Evolutionary conservation across 2,888 invertebrate species (phyloP).

Genomic region (Clostera curtula): DNA sequence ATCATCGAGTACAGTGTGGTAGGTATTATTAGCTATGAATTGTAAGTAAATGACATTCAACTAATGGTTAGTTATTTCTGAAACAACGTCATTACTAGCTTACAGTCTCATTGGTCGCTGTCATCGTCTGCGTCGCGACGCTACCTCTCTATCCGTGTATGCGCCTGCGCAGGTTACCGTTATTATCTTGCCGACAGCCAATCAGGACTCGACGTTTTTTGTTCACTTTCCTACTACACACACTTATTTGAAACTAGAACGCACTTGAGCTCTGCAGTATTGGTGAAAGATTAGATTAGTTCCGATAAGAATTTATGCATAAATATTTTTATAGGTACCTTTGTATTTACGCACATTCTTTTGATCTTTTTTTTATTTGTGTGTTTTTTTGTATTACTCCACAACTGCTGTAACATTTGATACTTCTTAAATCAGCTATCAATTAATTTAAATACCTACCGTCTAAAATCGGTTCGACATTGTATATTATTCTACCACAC

Average conservation of each 20-base stretch:
- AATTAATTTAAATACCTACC: too few species aligned
- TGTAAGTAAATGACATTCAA: too few species aligned
- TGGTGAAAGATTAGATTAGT: slow-evolving; percentile 18
- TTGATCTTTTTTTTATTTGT: too few species aligned
- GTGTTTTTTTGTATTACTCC: too few species aligned
- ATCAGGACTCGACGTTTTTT: slow-evolving; percentile 23
- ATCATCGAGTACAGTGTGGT: too few species aligned
- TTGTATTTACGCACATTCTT: background rate
- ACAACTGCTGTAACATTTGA: too few species aligned
- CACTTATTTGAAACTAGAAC: slow-evolving; percentile 13
- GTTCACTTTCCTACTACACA: slow-evolving; percentile 11
- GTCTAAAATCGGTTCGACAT: too few species aligned
- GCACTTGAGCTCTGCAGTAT: slow-evolving; percentile 12
- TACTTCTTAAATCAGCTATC: too few species aligned
- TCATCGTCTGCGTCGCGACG: slow-evolving; percentile 23
- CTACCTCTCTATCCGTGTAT: slow-evolving; percentile 20
- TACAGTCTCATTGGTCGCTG: slow-evolving; percentile 25
- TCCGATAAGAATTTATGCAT: slow-evolving; percentile 13
- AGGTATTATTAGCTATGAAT: too few species aligned
- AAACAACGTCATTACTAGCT: slow-evolving; percentile 10
- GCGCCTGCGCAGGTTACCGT: slow-evolving; percentile 18
- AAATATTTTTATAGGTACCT: slow-evolving; percentile 14
- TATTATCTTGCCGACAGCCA: slow-evolving; percentile 30
- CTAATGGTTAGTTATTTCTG: too few species aligned
- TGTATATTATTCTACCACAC: too few species aligned